Percentiles rank a stretch among this genome's conserved stretches.
phyloP scores from a whole-genome alignment of 2,113 vertebrate species.

The Platichthys flesus region DNA sequence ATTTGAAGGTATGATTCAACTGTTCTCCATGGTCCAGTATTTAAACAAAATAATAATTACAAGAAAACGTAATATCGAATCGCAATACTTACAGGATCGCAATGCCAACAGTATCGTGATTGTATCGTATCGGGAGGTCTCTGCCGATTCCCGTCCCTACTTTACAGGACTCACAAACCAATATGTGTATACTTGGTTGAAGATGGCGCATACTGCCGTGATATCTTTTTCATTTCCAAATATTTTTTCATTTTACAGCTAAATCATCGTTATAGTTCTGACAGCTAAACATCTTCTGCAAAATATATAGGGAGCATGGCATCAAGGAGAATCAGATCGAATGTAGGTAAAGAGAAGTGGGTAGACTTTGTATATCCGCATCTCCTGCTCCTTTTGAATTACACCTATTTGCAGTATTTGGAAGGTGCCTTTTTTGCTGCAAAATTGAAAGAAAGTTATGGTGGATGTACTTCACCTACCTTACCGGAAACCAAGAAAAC shows the following conservation, averaged over 20 bases:
- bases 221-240: background rate
- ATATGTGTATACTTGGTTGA: background rate
- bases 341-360: constrained; percentile 19
- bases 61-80: too few species aligned
- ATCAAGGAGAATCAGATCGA: too few species aligned
- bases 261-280: background rate
- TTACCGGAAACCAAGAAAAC: too few species aligned
- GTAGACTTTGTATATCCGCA: constrained; percentile 27
- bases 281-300: constrained; percentile 1
- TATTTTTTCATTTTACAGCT: constrained; percentile 3
- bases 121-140: too few species aligned
- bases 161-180: background rate
- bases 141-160: background rate
- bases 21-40: too few species aligned
- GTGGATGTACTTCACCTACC: background rate
- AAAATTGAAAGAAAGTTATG: constrained; percentile 47
- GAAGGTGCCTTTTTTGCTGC: constrained; percentile 50
- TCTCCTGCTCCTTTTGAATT: constrained; percentile 40
- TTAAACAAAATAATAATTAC: too few species aligned
- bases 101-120: too few species aligned
- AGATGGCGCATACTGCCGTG: background rate
- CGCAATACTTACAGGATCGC: too few species aligned
- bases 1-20: too few species aligned
- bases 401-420: constrained; percentile 58
- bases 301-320: constrained; percentile 9